phyloP scores from a whole-genome alignment of 2,113 vertebrate genomes.

The Rutilus rutilus region DNA sequence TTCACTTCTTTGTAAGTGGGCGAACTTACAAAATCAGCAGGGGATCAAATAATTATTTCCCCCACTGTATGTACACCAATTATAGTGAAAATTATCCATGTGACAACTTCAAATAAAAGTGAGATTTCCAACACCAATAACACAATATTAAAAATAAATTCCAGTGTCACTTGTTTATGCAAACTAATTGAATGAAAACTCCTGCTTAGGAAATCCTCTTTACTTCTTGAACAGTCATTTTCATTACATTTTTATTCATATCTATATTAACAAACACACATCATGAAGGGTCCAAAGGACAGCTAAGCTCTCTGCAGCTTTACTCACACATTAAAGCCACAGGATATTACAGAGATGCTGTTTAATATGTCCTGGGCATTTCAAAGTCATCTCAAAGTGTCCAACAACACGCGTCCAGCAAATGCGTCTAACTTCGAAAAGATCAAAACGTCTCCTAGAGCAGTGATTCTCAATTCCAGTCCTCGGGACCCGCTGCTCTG shows the following conservation, averaged over 20 bases:
- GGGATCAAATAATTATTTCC: too few species aligned
- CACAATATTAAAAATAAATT: not conserved
- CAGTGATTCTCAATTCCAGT: too few species aligned
- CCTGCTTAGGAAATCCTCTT: not conserved
- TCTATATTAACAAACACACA: not conserved
- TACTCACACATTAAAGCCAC: not conserved
- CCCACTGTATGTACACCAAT: too few species aligned
- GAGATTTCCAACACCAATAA: too few species aligned
- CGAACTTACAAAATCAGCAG: too few species aligned
- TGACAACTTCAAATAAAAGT: too few species aligned
- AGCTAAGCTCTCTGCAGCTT: constrained; percentile 2
- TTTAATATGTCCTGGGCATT: not conserved
- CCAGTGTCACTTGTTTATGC: not conserved
- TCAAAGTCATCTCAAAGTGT: constrained; percentile 36
- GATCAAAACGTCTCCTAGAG: constrained; percentile 16
- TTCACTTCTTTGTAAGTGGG: too few species aligned
- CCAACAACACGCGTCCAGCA: not conserved
- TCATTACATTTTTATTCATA: not conserved
- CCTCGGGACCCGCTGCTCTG: too few species aligned
- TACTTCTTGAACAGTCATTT: not conserved
- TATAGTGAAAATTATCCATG: too few species aligned
- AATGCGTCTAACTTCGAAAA: constrained; percentile 18
- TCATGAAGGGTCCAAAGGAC: not conserved
- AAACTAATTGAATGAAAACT: not conserved
- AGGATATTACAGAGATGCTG: not conserved